Conservation (phyloP, 2,797 vertebrate genomes). For the Gephyroberyx darwinii region DNA sequence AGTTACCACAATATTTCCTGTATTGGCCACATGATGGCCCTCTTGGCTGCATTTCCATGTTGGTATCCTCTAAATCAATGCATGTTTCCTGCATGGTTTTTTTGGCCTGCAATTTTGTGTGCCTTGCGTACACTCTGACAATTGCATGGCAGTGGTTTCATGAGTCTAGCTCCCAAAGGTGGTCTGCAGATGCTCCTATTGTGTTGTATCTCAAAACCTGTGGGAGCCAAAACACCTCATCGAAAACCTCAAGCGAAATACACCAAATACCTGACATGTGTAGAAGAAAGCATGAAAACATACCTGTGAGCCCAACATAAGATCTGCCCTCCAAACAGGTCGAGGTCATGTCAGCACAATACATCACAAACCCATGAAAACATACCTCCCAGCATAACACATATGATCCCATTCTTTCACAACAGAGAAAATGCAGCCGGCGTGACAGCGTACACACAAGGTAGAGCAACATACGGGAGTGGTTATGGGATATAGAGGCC, state of each 20-base stretch:
- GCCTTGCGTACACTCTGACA: constrained; percentile 1
- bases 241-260: background rate
- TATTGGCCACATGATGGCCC: constrained; percentile 57
- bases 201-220: background rate
- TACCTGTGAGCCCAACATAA: background rate
- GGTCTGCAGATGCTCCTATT: constrained; percentile 38
- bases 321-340: constrained; percentile 22
- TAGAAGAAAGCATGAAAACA: constrained; percentile 19
- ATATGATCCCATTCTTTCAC: constrained; percentile 32
- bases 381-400: constrained; percentile 40
- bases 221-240: too few relatives aligned
- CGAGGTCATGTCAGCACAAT: constrained; percentile 28
- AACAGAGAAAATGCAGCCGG: constrained; percentile 32
- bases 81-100: background rate
- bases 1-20: background rate
- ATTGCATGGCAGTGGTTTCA: constrained; percentile 14
- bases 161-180: constrained; percentile 4
- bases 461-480: background rate
- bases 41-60: constrained; percentile 12
- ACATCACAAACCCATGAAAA: constrained; percentile 40
- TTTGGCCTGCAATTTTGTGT: background rate
- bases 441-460: background rate
- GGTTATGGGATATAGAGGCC: constrained; percentile 5
- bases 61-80: background rate
- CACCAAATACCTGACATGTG: constrained; percentile 18